Conservation (phyloP, 1,140 invertebrate species). For the Neotoxoptera formosana region DNA sequence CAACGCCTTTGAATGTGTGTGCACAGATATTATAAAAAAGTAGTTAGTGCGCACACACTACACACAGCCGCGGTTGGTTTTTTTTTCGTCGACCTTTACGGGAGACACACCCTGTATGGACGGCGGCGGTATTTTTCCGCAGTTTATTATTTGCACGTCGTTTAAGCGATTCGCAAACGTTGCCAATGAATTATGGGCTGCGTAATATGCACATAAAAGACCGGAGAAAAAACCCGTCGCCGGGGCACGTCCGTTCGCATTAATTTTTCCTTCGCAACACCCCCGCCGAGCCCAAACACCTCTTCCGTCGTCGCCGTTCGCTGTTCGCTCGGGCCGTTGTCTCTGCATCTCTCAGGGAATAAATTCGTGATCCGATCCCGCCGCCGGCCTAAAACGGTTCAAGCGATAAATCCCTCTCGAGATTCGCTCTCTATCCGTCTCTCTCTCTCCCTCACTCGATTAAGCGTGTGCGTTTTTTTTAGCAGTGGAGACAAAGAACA, state of each 20-base stretch:
- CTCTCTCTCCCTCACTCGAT: too few species aligned
- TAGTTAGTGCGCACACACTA: neutral
- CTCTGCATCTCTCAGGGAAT: neutral
- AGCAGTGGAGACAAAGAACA: neutral
- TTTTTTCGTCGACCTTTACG: neutral
- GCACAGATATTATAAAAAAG: neutral
- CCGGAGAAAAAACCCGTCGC: neutral
- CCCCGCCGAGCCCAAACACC: neutral
- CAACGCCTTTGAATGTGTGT: neutral
- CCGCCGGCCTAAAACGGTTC: neutral
- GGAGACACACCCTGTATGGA: neutral
- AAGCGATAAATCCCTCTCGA: neutral
- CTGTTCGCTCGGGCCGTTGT: neutral
- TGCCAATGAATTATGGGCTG: constrained; percentile 15
- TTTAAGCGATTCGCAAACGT: neutral
- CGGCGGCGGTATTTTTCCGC: neutral
- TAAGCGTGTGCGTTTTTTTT: neutral
- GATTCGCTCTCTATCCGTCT: neutral
- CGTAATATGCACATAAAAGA: constrained; percentile 5
- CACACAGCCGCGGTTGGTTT: neutral
- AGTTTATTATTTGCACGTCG: constrained; percentile 23
- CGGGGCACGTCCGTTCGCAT: constrained; percentile 9
- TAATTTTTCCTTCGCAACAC: constrained; percentile 10
- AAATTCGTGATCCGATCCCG: neutral
- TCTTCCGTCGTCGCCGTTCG: neutral